A percentile compares a stretch with the other conserved stretches of the same genome.
phyloP scores from a whole-genome alignment of 1,140 invertebrate genomes.

The Drosophila sucinea region DNA sequence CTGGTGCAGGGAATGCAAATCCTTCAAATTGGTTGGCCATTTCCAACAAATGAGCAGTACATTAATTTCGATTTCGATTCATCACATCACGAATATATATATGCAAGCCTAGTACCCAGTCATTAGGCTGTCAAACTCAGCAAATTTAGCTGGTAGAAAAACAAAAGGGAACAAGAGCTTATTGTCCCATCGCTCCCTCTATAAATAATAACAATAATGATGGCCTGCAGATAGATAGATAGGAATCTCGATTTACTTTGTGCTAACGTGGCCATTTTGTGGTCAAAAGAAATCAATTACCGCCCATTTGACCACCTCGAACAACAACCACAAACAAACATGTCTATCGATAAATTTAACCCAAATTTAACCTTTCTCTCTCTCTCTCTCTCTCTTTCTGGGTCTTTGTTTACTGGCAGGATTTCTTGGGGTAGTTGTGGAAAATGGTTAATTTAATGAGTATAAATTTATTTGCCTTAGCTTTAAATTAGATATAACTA shows the following conservation, averaged over 20 bases:
- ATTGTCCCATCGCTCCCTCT: neutral
- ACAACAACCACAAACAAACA: constrained; percentile 12
- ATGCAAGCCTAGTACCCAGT: neutral
- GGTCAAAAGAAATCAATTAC: constrained; percentile 49
- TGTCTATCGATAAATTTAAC: neutral
- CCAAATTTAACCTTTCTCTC: too few species aligned
- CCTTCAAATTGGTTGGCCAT: constrained; percentile 32
- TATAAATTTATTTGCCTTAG: neutral
- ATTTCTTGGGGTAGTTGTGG: too few species aligned
- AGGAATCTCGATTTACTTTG: constrained; percentile 10
- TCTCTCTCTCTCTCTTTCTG: too few species aligned
- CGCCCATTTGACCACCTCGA: constrained; percentile 11
- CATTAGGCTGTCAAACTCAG: constrained; percentile 10
- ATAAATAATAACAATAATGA: constrained; percentile 37
- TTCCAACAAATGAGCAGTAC: constrained; percentile 48
- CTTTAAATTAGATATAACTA: neutral
- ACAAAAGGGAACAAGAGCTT: neutral
- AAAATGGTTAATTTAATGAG: too few species aligned
- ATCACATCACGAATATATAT: too few species aligned
- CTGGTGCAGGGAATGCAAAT: constrained; percentile 20
- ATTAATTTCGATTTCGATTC: constrained; percentile 28
- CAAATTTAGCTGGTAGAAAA: neutral
- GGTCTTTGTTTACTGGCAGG: too few species aligned
- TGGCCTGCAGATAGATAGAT: neutral
- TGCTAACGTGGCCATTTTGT: constrained; percentile 11